Evolutionary conservation across 2,888 invertebrate species (phyloP).

Genomic region (Orthonevra nobilis): DNA sequence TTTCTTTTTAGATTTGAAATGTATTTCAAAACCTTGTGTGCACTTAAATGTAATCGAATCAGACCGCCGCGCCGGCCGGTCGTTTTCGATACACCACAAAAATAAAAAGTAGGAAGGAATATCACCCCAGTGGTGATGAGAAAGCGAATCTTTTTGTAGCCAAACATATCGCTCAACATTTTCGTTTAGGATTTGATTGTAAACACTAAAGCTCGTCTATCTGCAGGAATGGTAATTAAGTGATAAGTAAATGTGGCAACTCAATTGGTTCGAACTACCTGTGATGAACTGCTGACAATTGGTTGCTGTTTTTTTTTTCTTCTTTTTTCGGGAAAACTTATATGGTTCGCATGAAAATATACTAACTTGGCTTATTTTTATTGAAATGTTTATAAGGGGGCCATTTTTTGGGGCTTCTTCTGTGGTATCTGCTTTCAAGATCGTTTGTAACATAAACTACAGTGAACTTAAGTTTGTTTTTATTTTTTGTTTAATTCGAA

Average conservation of each 20-base stretch:
- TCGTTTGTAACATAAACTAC: too few relatives aligned
- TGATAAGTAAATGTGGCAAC: conserved; percentile 37
- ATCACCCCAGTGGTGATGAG: too few relatives aligned
- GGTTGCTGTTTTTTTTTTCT: too few relatives aligned
- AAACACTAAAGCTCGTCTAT: conserved; percentile 23
- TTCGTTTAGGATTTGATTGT: conserved; percentile 11
- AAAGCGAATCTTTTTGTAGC: conserved; percentile 11
- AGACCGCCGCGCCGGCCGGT: background rate
- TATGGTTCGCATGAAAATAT: background rate
- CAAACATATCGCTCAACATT: conserved; percentile 29
- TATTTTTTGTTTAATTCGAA: too few relatives aligned
- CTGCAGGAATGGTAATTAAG: conserved; percentile 40
- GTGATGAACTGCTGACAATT: conserved; percentile 39
- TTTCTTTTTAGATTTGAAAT: conserved; percentile 26
- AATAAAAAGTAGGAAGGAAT: conserved; percentile 10
- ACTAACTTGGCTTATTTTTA: conserved; percentile 27
- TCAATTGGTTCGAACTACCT: conserved; percentile 41
- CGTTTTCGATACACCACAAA: too few relatives aligned
- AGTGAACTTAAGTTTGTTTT: too few relatives aligned
- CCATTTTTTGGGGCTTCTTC: background rate
- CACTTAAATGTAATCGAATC: conserved; percentile 50
- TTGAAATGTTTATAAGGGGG: background rate
- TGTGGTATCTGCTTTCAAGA: too few relatives aligned
- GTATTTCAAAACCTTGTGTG: conserved; percentile 47
- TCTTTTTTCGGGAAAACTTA: background rate